Evolutionary conservation across 2,888 invertebrate genomes (phyloP).

Genomic region (Pseudococcus jackbeardsleyi): DNA sequence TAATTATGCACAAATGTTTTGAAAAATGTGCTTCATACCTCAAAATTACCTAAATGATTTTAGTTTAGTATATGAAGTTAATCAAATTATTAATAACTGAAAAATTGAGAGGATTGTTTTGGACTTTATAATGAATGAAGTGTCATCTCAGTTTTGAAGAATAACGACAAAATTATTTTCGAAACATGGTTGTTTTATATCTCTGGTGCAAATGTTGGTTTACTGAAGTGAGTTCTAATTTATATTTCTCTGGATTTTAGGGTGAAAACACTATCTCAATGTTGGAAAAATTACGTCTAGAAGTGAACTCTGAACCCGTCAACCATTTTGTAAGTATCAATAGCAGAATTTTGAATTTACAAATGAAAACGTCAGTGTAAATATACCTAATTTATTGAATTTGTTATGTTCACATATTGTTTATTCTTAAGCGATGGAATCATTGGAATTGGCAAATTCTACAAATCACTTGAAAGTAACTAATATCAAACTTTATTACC

Average conservation of each 20-base stretch:
- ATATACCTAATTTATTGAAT: too few relatives aligned
- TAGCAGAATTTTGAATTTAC: not conserved
- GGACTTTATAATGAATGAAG: too few relatives aligned
- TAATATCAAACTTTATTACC: not conserved
- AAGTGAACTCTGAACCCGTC: not conserved
- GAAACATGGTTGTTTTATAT: too few relatives aligned
- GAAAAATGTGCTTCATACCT: too few relatives aligned
- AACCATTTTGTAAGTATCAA: conserved; percentile 22
- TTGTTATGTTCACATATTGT: not conserved
- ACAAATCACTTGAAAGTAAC: not conserved
- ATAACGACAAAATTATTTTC: too few relatives aligned
- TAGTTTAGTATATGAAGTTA: too few relatives aligned
- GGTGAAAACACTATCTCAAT: conserved; percentile 2
- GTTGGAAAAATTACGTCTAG: conserved; percentile 1
- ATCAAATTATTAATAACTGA: too few relatives aligned
- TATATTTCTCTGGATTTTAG: not conserved
- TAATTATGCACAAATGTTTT: too few relatives aligned
- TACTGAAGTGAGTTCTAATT: not conserved
- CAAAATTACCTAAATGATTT: too few relatives aligned
- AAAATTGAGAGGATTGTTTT: too few relatives aligned
- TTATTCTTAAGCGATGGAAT: not conserved
- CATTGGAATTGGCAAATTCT: not conserved
- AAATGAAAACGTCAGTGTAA: not conserved
- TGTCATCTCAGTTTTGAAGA: too few relatives aligned
- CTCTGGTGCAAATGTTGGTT: too few relatives aligned